Base-by-base conservation (phyloP, 2,797 vertebrate species). In the Mus spretus region DNA sequence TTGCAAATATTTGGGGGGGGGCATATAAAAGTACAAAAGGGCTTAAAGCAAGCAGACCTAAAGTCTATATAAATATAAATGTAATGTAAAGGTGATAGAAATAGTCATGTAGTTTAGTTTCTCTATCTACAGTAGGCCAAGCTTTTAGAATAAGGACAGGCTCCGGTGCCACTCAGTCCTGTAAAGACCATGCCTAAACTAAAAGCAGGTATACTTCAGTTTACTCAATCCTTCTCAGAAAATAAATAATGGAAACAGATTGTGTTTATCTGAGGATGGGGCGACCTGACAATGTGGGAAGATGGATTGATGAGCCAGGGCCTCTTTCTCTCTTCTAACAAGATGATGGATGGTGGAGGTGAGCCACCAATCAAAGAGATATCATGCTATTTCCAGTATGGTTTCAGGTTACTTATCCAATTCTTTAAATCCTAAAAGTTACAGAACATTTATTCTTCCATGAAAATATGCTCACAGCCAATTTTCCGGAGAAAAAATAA, bases 311-410 rank as follows among this genome's bases (percentile, higher is more conserved):
- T 94, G 90, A 90, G 15, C 44, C 67, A 74, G 67, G 70, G 89
- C 70, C 83, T 87, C 88, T 40, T 96, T 72, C 81, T 96, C 9
- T 93, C 91, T 81, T 74, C 34, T 44, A 82, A 67, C 37, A 61
- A 63, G 9, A 59, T 90, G 84, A 98, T 78, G 92, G 67, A 94
- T 97, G 89, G 47, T 15, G 9, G 37, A 61, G 44, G 91, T 79
- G 65, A 95, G 13, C 80, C 72, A 92, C 96, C 95, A 97, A 96
- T 93, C 93, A 98, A 93, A 96, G 82, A 94, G 67, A 86, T 92
- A 86, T 22, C 61, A 93, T 89, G 20, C 61, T 94, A 93, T 90
- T 93, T 90, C 87, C 82, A 88, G 65, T 80, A 83, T 53, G 92
- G 90, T 96, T 55, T 24, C 90, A 96, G 94, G 80, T 93, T 95